Evolutionary conservation across 2,797 vertebrate species (phyloP), one percentile per base, ranked within the genome.

Genomic region (Leptatherina wallacei): DNA sequence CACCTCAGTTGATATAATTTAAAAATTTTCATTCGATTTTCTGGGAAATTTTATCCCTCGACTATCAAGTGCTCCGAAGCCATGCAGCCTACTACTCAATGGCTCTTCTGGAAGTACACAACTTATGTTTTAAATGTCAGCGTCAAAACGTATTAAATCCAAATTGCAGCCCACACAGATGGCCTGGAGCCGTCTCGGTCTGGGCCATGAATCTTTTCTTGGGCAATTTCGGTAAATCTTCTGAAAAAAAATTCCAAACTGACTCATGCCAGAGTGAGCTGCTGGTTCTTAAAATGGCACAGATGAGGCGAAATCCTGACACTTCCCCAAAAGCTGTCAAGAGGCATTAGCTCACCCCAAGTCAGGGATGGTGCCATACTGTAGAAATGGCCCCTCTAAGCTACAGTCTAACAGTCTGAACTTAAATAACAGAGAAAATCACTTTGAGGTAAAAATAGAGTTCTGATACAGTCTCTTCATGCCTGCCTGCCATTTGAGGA

Each of bases 391-490:
- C 69, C 75, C 75, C 83, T 30, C 68, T 70, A 62, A 85, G 75
- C 62, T 32, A 2, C 61, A 52, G 61, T 88, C 76, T 38, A 75
- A 73, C 73, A 78, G 69, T 30, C 49, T 71, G 75, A 10, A 24
- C 24, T 14, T 35, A 57, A 63, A 78, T 68, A 74, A 80, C 71
- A 74, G 63, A 5, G 47, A 65, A 81, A 73, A 67, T 51, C 65
- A 60, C 64, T 62, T 64, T 71, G 81, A 69, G 72, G 74, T 83
- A 77, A 80, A 86, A 88, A 82, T 54, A 81, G 70, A 77, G 77
- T 0, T 49, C 77, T 79, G 81, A 78, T 76, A 69, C 64, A 72
- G 70, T 75, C 57, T 54, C 64, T 77, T 83, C 67, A 75, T 0
- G 72, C 55, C 29, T 71, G 73, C 29, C 65, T 77, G 74, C 44